Base-by-base conservation (phyloP, 2,888 invertebrate genomes). In the Campoplex capitator region DNA sequence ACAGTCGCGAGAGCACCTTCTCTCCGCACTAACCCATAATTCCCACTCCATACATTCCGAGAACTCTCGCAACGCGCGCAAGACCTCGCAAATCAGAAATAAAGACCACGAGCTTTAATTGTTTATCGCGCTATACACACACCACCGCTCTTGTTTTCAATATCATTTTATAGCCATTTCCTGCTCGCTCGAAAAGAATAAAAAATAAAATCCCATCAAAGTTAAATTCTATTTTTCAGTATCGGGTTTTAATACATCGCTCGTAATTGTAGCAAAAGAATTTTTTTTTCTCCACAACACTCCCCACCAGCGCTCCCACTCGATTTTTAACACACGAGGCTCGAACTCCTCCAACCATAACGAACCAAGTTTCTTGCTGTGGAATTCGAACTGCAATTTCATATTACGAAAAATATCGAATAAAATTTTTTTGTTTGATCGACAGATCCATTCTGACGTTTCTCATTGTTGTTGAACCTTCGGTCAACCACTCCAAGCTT, bases 1-100 rank as follows among this genome's bases (percentile, higher is more conserved):
- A 80, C 48, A 78, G 68, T 78, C 74, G 28, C 48, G 68, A 82
- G 76, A 78, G 82, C 82, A 82, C 82, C 85, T 45, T 48, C 77
- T 70, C 81, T n/a, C 62, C 56, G 74, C 38, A 73, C 54, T 65
- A 48, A 67, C 67, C 70, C 58, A 68, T 54, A 58, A 51, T 62
- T 76, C 58, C 28, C 45, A 28, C 23, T 48, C 73, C 71, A 56
- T 73, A 78, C 68, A 78, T 85, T 85, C 82, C 85, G 38, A 78
- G 82, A 85, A 82, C 32, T 54, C 75, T 45, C 32, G 32, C 73
- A 77, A 85, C 82, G 54, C 77, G 54, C 23, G 23, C 23, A 67
- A 85, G 38, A n/a, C 23, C 42, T 58, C 58, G 54, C 79, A 58
- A 51, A 80, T 56, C 45, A 51, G 38, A 74, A 62, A 56, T 51